Conservation (phyloP, 2,113 vertebrate genomes). For the Calyptomena viridis region DNA sequence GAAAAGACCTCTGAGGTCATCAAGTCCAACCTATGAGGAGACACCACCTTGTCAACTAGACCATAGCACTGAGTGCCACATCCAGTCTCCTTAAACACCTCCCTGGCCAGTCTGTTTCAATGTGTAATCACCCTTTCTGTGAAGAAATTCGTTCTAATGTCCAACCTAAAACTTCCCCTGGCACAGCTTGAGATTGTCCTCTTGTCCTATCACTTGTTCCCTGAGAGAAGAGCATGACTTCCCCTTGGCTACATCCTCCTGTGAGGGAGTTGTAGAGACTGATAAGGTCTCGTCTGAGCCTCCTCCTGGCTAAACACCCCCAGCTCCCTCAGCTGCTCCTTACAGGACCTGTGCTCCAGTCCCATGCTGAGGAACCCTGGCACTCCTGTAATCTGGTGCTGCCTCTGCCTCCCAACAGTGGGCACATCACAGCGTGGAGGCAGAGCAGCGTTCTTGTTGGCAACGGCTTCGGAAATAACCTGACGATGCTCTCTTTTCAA, state of each 20-base stretch:
- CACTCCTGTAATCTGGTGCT: rapidly evolving
- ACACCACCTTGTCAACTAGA: neutral
- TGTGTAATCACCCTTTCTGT: neutral
- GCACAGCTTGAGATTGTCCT: neutral
- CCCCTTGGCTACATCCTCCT: neutral
- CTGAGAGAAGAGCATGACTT: neutral
- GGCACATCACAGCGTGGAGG: rapidly evolving
- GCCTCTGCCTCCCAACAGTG: no score
- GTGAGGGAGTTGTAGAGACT: neutral
- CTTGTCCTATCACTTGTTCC: neutral
- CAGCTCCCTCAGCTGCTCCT: neutral
- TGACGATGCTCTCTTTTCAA: neutral
- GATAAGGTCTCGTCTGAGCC: no score
- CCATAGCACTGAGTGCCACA: no score
- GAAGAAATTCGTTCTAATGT: neutral
- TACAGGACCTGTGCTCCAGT: neutral
- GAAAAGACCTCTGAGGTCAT: neutral
- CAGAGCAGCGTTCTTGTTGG: neutral
- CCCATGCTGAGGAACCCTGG: rapidly evolving
- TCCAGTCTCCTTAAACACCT: neutral
- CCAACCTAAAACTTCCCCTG: neutral
- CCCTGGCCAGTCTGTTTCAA: neutral
- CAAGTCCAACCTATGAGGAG: neutral
- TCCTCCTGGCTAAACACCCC: neutral
- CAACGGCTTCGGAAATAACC: rapidly evolving